Evolutionary conservation across 2,113 vertebrate genomes (phyloP), one percentile per base, ranked within the genome.

Genomic region (Chloebia gouldiae): DNA sequence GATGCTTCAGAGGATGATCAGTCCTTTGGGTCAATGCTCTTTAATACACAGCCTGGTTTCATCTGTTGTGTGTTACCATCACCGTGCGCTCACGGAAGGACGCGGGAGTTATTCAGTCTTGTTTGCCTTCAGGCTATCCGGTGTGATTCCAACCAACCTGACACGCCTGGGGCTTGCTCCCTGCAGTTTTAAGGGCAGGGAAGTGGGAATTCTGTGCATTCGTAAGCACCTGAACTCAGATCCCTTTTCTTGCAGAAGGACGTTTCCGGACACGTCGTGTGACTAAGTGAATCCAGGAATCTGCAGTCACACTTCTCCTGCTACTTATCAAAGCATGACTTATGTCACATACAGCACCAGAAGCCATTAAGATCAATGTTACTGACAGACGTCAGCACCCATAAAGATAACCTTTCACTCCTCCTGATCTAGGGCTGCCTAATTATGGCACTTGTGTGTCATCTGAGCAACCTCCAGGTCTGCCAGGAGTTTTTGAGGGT

Each of bases 21-120:
- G 95, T 92, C 95, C 94, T 92, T 90, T 79, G 86, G 80, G 95
- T 68, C 92, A 71, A 31, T 7, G 72, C 9, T 92, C 68, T 57
- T 86, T 78, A 86, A 92, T 25, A 81, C 85, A 71, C n/a, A 94
- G 87, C 90, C 76, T 76, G 35, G 94, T 85, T 91, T 92, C 86
- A 95, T 93, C 90, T 75, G 80, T 13, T 84, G 83, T n/a, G 80
- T n/a, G 16, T 6, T 28, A 80, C 56, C 85, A 73, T 45, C 76
- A 75, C 12, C 23, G 10, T 49, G 59, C 0, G 2, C 71, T 86
- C 75, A 39, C 22, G 0, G 68, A 88, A 63, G 51, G 4, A 49
- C 0, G 0, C 45, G 63, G 47, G 56, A 86, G 47, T 80, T 88
- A 75, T 42, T 91, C 59, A 31, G 22, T 45, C 68, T 60, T 81